Evolutionary conservation across 2,797 vertebrate species (phyloP).

Genomic region (Rallus crepitans): DNA sequence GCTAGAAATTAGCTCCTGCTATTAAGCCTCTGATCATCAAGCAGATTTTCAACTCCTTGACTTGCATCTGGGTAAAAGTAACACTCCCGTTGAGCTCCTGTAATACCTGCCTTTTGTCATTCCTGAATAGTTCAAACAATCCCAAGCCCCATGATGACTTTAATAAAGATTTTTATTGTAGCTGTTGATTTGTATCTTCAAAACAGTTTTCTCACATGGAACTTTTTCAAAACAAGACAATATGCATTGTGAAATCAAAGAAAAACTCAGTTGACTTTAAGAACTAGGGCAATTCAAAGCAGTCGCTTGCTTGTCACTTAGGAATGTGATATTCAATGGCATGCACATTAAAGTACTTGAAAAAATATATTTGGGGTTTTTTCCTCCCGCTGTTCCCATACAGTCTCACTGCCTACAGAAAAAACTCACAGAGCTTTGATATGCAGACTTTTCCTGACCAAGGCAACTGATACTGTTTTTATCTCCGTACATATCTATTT

Average conservation of each 20-base stretch:
- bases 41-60: not conserved
- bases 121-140: conserved; percentile 1
- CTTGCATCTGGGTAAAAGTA: not conserved
- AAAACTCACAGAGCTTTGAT: not conserved
- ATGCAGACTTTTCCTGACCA: not conserved
- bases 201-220: not conserved
- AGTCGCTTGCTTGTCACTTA: not conserved
- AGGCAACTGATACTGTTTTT: not conserved
- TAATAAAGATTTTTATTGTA: conserved; percentile 1
- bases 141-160: not conserved
- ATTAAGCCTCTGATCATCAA: not conserved
- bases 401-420: not conserved
- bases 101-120: not conserved
- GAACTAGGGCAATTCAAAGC: not conserved
- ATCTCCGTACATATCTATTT: not conserved
- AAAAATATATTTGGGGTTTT: not conserved
- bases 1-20: not conserved
- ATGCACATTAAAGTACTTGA: not conserved
- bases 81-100: not conserved
- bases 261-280: not conserved
- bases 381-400: not conserved
- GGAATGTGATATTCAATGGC: not conserved
- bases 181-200: not conserved
- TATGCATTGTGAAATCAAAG: conserved; percentile 10
- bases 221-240: conserved; percentile 29